Evolutionary conservation across 2,888 invertebrate species (phyloP), one percentile per base, ranked within the genome.

Genomic region (Druceiella hillmani): DNA sequence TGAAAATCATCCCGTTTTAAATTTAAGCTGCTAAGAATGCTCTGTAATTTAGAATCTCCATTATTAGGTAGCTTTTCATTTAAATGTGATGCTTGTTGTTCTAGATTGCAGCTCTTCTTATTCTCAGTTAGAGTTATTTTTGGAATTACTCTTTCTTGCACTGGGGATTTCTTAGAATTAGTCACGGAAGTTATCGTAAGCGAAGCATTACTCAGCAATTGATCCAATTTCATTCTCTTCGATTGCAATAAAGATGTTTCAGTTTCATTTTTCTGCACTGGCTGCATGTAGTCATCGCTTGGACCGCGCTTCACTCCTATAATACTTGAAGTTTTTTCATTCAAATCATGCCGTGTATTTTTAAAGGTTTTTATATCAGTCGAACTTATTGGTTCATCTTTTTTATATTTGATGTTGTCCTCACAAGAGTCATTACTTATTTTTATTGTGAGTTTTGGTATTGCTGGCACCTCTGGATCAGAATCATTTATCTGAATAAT

Each of bases 11-110:
- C 40, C 15, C 67, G 65, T 49, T 69, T 67, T 11, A 61, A 62
- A 53, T 70, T 67, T 45, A 71, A 58, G 52, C 65, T 69, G 3
- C 67, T 62, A 24, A 71, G 52, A 49, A 72, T 71, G 48, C 65
- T 69, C 43, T 68, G 70, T 45, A 72, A 52, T 48, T 70, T 70
- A 2, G 72, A 70, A 50, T 69, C 70, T n/a, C 71, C 72, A 56
- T 72, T 72, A 51, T 72, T 72, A 9, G 71, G 61, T 52, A 65
- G 64, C 46, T 66, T 69, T 48, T 69, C 66, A 48, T 66, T 70
- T 10, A 9, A 17, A 10, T 35, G 36, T n/a, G 40, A 33, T 2
- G 28, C n/a, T 13, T 27, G 29, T 3, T 34, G 32, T 17, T 31
- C 28, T 16, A 13, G 20, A 17, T 16, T 32, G n/a, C n/a, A n/a